A percentile compares a stretch with the other conserved stretches of the same genome.
phyloP scores from a whole-genome alignment of 2,113 vertebrate species.

The Etheostoma spectabile region DNA sequence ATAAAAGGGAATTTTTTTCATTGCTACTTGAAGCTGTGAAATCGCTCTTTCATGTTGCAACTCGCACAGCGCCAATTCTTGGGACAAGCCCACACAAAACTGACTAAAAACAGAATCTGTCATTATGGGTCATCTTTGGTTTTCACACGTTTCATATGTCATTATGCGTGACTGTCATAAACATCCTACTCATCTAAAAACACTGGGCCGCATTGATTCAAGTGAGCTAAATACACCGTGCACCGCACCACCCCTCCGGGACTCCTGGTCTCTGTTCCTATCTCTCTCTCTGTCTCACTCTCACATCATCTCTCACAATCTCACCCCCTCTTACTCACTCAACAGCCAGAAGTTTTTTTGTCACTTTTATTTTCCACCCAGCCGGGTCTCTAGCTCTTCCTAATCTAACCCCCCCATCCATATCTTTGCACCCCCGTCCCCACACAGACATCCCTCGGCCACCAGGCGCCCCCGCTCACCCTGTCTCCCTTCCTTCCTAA shows the following conservation, averaged over 20 bases:
- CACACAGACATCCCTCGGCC: constrained; percentile 39
- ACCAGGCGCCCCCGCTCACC: constrained; percentile 48
- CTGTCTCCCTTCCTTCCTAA: constrained; percentile 44
- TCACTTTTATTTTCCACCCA: constrained; percentile 34
- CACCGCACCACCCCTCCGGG: constrained; percentile 30
- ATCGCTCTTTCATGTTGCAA: constrained; percentile 71
- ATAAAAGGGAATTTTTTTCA: constrained; percentile 68
- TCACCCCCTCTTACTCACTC: constrained; percentile 2
- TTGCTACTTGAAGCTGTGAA: constrained; percentile 72
- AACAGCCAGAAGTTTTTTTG: constrained; percentile 22
- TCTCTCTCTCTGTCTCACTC: constrained; percentile 6
- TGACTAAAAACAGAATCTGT: constrained; percentile 58
- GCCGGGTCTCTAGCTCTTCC: constrained; percentile 54
- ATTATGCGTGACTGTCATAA: constrained; percentile 61
- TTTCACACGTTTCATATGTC: constrained; percentile 55
- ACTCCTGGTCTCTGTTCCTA: constrained; percentile 16
- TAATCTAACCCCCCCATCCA: constrained; percentile 61
- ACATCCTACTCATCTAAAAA: constrained; percentile 60
- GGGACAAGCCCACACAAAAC: constrained; percentile 69
- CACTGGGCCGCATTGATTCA: constrained; percentile 46
- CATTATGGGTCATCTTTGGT: constrained; percentile 67
- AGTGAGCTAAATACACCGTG: constrained; percentile 57
- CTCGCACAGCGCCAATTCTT: constrained; percentile 44
- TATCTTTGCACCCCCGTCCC: constrained; percentile 44
- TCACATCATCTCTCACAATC: constrained; percentile 39